Base-by-base conservation (phyloP, 2,113 vertebrate genomes). In the Erythrocebus patas region DNA sequence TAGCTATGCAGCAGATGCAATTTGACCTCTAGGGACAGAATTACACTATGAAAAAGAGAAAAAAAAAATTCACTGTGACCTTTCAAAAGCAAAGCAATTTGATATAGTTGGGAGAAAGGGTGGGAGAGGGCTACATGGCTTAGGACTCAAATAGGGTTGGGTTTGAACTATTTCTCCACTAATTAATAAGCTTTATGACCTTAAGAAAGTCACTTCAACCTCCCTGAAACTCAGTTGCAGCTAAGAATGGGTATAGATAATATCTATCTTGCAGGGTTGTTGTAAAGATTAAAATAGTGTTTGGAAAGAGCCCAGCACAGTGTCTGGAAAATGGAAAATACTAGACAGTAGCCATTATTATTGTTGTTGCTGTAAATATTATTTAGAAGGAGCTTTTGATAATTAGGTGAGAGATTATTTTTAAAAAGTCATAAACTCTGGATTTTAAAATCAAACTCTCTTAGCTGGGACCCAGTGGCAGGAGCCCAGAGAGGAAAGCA, bases 1-100 rank as follows among this genome's bases (percentile, higher is more conserved):
- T 99, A 99, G 98, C 99, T 99, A 98, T 99, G 99, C 93, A 99
- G 98, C 98, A 99, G 97, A 96, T 99, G 99, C 93, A 99, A 98
- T 95, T 99, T 99, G 8, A 99, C 99, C 93, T 99, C 99, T 98
- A 99, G 97, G 0, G 99, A 99, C 0, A 99, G 98, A 0, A 99
- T 99, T 95, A 99, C 99, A 1, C 99, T 99, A 96, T 61, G 80
- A 3, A 95, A 52, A 12, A 43, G 72, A 87, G 38, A 4, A 2
- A 66, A 85, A 55, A 57, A 23, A 1, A 80, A 68, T 23, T 55
- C 55, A 86, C 38, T 50, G 9, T 61, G 32, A 90, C 76, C 59
- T 96, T 89, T 78, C 22, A 85, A 91, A 94, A 68, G 48, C 57
- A 86, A 89, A 97, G 66, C 22, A 48, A 18, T 23, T 23, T 10